These are phyloP conservation scores for Crotalus horridus DNA, from an alignment of 2,113 vertebrate species.

Conservation along the genomic window DNA sequence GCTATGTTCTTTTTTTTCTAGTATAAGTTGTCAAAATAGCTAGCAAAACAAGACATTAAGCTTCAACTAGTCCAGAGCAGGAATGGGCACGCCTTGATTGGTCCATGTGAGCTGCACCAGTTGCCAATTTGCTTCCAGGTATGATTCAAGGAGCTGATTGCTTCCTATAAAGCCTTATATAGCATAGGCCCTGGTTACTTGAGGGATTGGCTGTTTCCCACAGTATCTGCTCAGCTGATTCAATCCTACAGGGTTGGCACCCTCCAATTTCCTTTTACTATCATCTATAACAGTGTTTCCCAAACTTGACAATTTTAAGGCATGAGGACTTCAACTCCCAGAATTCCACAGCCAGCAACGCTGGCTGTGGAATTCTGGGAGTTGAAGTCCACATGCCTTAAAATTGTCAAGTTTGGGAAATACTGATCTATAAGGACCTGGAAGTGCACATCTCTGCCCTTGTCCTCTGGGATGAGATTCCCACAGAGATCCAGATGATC, in stretches of 20 bases:
- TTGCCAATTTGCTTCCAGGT: not conserved
- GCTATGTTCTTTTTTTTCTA: not conserved
- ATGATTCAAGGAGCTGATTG: not conserved
- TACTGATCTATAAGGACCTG: not conserved
- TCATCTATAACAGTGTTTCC: not conserved
- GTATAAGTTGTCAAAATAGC: not conserved
- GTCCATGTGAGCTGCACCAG: not conserved
- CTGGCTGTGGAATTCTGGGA: no score
- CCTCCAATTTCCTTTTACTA: not conserved
- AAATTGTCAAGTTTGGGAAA: no score
- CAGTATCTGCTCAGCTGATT: not conserved
- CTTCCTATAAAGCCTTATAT: not conserved
- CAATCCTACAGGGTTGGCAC: not conserved
- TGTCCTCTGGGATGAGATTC: not conserved
- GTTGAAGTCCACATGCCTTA: no score
- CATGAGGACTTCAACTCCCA: no score
- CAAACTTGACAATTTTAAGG: no score
- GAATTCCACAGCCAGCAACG: no score
- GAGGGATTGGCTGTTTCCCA: not conserved
- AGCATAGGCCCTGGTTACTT: not conserved
- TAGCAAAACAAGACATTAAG: not conserved
- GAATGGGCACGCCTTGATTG: not conserved
- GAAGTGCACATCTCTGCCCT: not conserved
- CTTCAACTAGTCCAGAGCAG: not conserved
- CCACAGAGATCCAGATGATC: not conserved